Base-by-base conservation (phyloP, 2,888 invertebrate species). In the Drosophila testacea region DNA sequence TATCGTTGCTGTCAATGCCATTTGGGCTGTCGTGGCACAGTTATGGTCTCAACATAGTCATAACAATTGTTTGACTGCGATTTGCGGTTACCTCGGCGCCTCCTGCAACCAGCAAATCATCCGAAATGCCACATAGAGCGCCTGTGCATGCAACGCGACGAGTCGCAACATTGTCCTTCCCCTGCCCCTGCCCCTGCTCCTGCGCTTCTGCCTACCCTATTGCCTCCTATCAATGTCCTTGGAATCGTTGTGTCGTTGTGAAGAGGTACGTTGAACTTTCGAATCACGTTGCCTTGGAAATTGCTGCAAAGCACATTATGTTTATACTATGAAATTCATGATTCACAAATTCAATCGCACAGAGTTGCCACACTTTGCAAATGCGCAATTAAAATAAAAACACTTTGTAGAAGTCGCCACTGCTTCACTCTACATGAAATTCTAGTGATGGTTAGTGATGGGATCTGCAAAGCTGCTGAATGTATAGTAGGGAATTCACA, bases 191-290 rank as follows among this genome's bases (percentile, higher is more conserved):
- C 22, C 22, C 22, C 22, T 3, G 22, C 22, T 22, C 22, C 22
- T 22, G 22, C 22, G 22, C 22, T 22, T 2, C 22, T 22, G 50
- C 50, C 16, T 4, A 36, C 34, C 34, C 36, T 36, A 50, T 62
- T 66, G 67, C 70, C 66, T 60, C 72, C 65, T 69, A 77, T 79
- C 68, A 69, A 83, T 86, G 87, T 89, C 89, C 87, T 90, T 90
- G 90, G 90, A 80, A 83, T 77, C 80, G 80, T 50, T 76, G 72
- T 65, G 70, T 64, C 74, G 75, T 72, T 83, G 66, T 66, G 70
- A 77, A 75, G 44, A 61, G 67, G 88, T 77, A 75, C 90, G 73
- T 90, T 89, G 89, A 89, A 89, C 89, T 77, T 72, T 60, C 68
- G 77, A 70, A 77, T 64, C 70, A 77, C 60, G 82, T 84, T 80